Evolutionary conservation across 2,797 vertebrate genomes (phyloP), one percentile per base, ranked within the genome.

Genomic region (Poeciliopsis paucimaculata): DNA sequence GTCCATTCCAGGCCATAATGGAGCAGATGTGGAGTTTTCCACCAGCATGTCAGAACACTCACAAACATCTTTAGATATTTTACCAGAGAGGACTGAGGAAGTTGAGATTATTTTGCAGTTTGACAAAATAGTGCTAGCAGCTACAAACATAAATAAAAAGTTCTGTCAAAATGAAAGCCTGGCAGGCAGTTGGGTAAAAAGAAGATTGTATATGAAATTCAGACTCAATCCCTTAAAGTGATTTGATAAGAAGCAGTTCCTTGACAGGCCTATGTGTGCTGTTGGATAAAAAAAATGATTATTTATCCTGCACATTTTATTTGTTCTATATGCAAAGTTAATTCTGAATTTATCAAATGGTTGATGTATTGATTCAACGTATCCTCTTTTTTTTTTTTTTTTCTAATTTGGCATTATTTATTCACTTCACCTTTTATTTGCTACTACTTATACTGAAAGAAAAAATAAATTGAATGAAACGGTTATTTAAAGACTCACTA

Each of bases 1-100:
- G 73, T 82, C 23, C 41, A 16, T 20, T 15, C 12, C 75, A 82
- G 73, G 31, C 62, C 76, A 36, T 4, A 15, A 79, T 49, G 60
- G 62, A 72, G 26, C 10, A 68, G 51, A 80, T 71, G 49, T 84
- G 77, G 18, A 47, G 26, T 18, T 46, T 28, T 60, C 3, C 16
- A 60, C 45, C 53, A 39, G 73, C 23, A 39, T 41, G 34, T 23
- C 34, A 36, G 31, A 64, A 64, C 60, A 39, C 18, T 66, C 39
- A 18, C 60, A 64, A 62, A 31, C 28, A 64, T 39, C 16, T 39
- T 39, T 39, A 26, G 20, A 68, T 41, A 26, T 68, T 41, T 23
- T 39, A 68, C 34, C 64, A 39, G 64, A 68, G 23, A 39, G 34
- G 20, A 23, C 20, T 34, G 15, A 64, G 60, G 16, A 36, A 34